Percentiles rank a stretch among this genome's conserved stretches.
Evolutionary conservation across 2,888 invertebrate genomes (phyloP).

Genomic region (Asteroscopus sphinx): DNA sequence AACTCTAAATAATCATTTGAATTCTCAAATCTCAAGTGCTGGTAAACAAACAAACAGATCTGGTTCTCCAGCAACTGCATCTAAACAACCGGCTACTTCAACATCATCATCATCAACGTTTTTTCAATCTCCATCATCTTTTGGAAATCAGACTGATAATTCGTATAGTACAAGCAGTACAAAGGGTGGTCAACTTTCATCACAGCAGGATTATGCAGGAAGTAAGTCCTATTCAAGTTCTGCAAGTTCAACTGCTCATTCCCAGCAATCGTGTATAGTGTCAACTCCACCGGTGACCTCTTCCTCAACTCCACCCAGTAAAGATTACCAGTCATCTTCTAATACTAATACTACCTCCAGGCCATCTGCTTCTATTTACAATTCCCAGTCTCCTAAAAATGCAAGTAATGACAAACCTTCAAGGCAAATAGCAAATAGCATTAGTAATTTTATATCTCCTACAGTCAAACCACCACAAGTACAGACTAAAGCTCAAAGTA

Average conservation of each 20-base stretch:
- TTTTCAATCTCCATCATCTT: conserved; percentile 91
- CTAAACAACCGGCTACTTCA: conserved; percentile 87
- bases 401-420: conserved; percentile 78
- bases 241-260: conserved; percentile 89
- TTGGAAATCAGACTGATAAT: conserved; percentile 90
- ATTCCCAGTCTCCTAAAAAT: conserved; percentile 82
- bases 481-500: conserved; percentile 94
- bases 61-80: conserved; percentile 87
- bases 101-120: conserved; percentile 90
- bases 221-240: conserved; percentile 90
- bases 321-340: conserved; percentile 91
- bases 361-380: conserved; percentile 82
- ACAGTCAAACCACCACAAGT: conserved; percentile 89
- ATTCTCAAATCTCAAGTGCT: conserved; percentile 90
- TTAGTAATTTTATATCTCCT: conserved; percentile 88
- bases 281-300: conserved; percentile 91
- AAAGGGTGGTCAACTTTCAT: conserved; percentile 87
- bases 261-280: conserved; percentile 93
- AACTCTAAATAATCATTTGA: conserved; percentile 91
- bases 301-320: conserved; percentile 86
- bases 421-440: conserved; percentile 75
- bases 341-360: conserved; percentile 85
- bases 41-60: conserved; percentile 89
- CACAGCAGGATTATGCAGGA: conserved; percentile 89
- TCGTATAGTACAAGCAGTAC: conserved; percentile 89